Evolutionary conservation across 2,113 vertebrate genomes (phyloP), one percentile per base, ranked within the genome.

Genomic region (Eupsittula cactorum): DNA sequence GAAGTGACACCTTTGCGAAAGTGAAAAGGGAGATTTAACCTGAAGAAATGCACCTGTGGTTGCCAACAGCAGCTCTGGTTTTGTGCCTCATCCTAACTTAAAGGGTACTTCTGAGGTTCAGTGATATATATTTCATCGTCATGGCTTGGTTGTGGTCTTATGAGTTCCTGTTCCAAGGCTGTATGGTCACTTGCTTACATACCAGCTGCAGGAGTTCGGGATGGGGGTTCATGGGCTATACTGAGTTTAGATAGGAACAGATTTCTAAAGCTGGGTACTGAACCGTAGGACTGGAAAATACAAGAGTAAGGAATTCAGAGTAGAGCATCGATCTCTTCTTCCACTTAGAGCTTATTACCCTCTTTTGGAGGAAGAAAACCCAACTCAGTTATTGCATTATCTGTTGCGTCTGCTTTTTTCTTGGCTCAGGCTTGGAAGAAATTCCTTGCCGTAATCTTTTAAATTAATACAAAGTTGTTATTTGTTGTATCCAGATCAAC

Each of bases 371-470:
- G 11, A 11, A 73, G 55, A 75, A 65, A 85, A 49, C 8, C 63
- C 29, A 21, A 57, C 1, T 0, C 21, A n/a, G 42, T 82, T 82
- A 11, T 1, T 0, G 0, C 3, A 2, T 74, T 92, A 20, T 7
- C 16, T 0, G 0, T 63, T 83, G 42, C 37, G 12, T 53, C 50
- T 75, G 23, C 35, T 47, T 1, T 78, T 74, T 77, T 50, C 16
- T 81, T 85, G 46, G 12, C 37, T 75, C 13, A 31, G 31, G 11
- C 42, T 82, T 86, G 71, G 21, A 82, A 67, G 20, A 82, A 80
- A 11, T 63, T 16, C n/a, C 28, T 94, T 42, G 3, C 37, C 37
- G 90, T 3, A 1, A 3, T 53, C 15, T 71, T 82, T 70, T 63
- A 29, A 70, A 82, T 3, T 2, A 53, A 71, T 49, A 13, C 11